phyloP scores from a whole-genome alignment of 2,113 vertebrate species.

The Passer montanus region DNA sequence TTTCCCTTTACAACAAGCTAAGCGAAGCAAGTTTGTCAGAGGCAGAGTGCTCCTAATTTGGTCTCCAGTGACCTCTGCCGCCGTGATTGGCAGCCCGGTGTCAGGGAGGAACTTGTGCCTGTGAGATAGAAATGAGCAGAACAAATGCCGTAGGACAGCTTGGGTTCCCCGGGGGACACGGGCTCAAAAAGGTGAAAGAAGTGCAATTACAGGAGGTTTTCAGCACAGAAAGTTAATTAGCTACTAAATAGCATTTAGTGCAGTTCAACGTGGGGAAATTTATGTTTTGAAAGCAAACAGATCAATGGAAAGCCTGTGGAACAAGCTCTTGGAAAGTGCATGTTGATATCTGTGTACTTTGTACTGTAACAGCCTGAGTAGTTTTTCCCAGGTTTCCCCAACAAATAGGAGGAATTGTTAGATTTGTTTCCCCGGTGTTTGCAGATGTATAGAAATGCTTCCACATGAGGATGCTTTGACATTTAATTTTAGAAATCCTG shows the following conservation, averaged over 20 bases:
- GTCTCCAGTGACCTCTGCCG: conserved; percentile 66
- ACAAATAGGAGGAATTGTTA: neutral
- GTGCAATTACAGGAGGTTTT: conserved; percentile 75
- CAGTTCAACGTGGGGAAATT: conserved; percentile 51
- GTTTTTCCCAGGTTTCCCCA: neutral
- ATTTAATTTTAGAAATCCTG: neutral
- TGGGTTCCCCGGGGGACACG: conserved; percentile 42
- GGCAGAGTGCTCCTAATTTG: conserved; percentile 59
- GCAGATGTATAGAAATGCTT: neutral
- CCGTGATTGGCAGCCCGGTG: conserved; percentile 68
- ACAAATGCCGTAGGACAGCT: conserved; percentile 74
- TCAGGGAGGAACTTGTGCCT: conserved; percentile 45
- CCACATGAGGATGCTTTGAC: neutral
- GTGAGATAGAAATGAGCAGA: conserved; percentile 64
- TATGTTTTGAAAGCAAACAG: conserved; percentile 46
- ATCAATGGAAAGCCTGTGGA: conserved; percentile 1
- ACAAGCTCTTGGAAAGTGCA: neutral
- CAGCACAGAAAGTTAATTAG: conserved; percentile 77
- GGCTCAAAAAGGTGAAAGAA: conserved; percentile 60
- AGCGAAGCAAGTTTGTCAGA: conserved; percentile 60
- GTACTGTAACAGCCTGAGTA: neutral
- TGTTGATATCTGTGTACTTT: neutral
- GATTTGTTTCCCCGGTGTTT: neutral
- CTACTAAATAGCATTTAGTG: conserved; percentile 77
- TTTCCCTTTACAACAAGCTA: conserved; percentile 54